These are phyloP conservation scores for Xenopus borealis DNA, from an alignment of 2,113 vertebrate species.

Conservation along the genomic window DNA sequence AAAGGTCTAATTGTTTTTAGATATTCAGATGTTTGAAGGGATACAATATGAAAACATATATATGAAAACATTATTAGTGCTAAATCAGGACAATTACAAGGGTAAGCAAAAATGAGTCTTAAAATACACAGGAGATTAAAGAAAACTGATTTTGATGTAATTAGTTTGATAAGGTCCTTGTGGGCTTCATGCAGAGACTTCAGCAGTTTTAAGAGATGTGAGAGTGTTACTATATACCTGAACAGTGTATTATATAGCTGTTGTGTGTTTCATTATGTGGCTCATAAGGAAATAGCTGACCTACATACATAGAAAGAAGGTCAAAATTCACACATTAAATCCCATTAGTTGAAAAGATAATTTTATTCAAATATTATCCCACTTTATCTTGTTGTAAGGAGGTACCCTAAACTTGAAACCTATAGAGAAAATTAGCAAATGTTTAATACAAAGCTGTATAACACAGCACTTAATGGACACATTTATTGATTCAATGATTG, in stretches of 20 bases:
- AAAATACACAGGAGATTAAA: background rate
- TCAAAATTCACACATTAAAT: constrained; percentile 40
- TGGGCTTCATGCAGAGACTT: constrained; percentile 4
- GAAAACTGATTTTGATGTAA: constrained; percentile 2
- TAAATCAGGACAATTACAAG: too few relatives aligned
- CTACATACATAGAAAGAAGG: constrained; percentile 40
- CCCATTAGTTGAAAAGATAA: constrained; percentile 39
- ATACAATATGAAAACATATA: too few relatives aligned
- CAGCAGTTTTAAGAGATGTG: constrained; percentile 1
- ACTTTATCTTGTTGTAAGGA: constrained; percentile 5
- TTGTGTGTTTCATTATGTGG: constrained; percentile 41
- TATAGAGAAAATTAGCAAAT: background rate
- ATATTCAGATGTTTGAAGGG: too few relatives aligned
- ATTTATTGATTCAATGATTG: constrained; percentile 38
- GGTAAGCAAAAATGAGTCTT: too few relatives aligned
- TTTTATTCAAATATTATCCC: constrained; percentile 11
- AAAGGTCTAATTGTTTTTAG: too few relatives aligned
- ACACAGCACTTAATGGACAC: constrained; percentile 9
- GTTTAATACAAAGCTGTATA: background rate
- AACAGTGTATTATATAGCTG: constrained; percentile 33
- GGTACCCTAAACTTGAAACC: constrained; percentile 13
- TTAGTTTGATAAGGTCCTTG: constrained; percentile 23
- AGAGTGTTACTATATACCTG: constrained; percentile 20
- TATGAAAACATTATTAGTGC: too few relatives aligned
- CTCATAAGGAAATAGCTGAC: constrained; percentile 40